These are phyloP conservation scores for Dasypogon diadema DNA, from an alignment of 2,888 invertebrate genomes.

Conservation along the genomic window DNA sequence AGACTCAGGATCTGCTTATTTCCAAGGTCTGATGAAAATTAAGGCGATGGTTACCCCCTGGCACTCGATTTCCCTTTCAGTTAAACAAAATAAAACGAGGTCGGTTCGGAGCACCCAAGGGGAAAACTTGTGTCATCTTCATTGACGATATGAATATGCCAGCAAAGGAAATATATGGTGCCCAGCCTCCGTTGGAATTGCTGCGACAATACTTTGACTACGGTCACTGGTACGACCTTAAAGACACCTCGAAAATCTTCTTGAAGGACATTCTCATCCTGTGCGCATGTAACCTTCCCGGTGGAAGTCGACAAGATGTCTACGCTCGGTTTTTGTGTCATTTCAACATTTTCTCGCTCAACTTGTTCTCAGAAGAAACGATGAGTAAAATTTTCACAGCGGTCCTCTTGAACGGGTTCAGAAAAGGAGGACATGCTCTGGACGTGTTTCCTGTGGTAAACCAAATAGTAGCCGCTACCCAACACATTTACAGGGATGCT, in stretches of 20 bases:
- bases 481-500: slow-evolving; percentile 82
- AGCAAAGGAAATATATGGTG: slow-evolving; percentile 85
- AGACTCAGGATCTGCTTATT: slow-evolving; percentile 88
- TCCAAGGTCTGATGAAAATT: slow-evolving; percentile 72
- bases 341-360: slow-evolving; percentile 88
- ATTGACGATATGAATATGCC: slow-evolving; percentile 95
- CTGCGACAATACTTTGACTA: slow-evolving; percentile 91
- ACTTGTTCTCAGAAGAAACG: slow-evolving; percentile 88
- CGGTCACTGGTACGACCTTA: slow-evolving; percentile 89
- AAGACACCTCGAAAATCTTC: slow-evolving; percentile 82
- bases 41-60: not conserved
- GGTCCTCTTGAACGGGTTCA: slow-evolving; percentile 81
- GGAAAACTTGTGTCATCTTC: slow-evolving; percentile 84
- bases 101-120: slow-evolving; percentile 85
- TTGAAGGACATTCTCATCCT: slow-evolving; percentile 84
- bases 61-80: slow-evolving; percentile 69
- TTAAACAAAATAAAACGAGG: slow-evolving; percentile 82
- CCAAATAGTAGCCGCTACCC: slow-evolving; percentile 83
- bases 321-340: slow-evolving; percentile 89
- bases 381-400: slow-evolving; percentile 88
- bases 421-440: slow-evolving; percentile 83
- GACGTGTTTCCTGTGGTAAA: slow-evolving; percentile 77
- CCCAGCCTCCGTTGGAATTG: slow-evolving; percentile 90
- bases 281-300: slow-evolving; percentile 90
- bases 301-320: slow-evolving; percentile 88